Conservation (phyloP, 1,140 invertebrate species). For the Trialeurodes vaporariorum region DNA sequence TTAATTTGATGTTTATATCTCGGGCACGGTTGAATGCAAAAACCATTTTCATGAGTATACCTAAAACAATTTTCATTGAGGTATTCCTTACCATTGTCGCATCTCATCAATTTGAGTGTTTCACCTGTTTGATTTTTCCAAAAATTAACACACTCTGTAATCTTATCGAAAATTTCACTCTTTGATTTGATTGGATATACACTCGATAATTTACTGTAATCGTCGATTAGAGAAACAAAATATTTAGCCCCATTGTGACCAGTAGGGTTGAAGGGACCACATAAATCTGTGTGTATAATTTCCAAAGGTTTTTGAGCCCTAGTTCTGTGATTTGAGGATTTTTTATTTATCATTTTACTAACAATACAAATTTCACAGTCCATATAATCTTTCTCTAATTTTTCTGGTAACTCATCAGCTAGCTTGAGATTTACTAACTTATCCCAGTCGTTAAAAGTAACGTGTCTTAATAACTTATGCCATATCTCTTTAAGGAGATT, state of each 20-base stretch:
- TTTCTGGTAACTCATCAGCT: not conserved
- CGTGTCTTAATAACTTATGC: not conserved
- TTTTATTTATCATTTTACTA: not conserved
- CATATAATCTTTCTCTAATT: not conserved
- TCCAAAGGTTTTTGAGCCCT: not conserved
- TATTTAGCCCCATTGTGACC: not conserved
- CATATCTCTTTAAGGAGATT: constrained; percentile 24
- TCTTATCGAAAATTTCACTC: not conserved
- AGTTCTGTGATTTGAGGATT: not conserved
- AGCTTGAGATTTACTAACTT: not conserved
- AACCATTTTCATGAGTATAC: not conserved
- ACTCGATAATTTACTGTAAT: not conserved
- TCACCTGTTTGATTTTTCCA: constrained; percentile 23
- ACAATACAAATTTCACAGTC: not conserved
- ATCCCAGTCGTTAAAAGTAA: constrained; percentile 5
- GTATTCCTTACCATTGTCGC: constrained; percentile 35
- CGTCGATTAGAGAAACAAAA: not conserved
- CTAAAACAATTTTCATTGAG: constrained; percentile 24
- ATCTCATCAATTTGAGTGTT: constrained; percentile 28
- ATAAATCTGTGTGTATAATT: not conserved
- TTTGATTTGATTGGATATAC: not conserved
- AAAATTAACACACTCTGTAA: constrained; percentile 13
- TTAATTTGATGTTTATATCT: not conserved
- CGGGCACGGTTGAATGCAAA: not conserved
- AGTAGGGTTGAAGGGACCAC: not conserved